These are phyloP conservation scores for Mya arenaria DNA, from an alignment of 1,140 invertebrate genomes.

Conservation along the genomic window DNA sequence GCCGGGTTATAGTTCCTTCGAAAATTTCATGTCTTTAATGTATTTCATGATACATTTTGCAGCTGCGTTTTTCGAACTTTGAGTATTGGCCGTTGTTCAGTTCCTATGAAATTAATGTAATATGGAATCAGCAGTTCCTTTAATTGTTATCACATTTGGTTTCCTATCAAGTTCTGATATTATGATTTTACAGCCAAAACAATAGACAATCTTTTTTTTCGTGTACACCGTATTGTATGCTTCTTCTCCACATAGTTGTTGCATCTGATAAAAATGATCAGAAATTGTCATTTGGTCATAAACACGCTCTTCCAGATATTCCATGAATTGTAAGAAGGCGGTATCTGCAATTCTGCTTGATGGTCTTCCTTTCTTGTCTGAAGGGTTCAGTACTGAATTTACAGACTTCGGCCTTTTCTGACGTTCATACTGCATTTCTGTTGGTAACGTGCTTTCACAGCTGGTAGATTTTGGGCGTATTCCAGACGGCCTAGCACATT, in stretches of 20 bases:
- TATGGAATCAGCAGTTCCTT: constrained; percentile 4
- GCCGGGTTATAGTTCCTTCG: constrained; percentile 1
- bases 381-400: no score
- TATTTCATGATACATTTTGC: background rate
- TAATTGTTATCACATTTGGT: constrained; percentile 7
- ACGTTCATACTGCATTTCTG: no score
- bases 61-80: background rate
- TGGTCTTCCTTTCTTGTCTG: no score
- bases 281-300: constrained; percentile 57
- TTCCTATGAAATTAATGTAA: constrained; percentile 46
- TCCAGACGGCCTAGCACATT: no score
- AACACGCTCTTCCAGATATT: constrained; percentile 48
- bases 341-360: no score
- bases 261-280: constrained; percentile 53
- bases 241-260: constrained; percentile 34
- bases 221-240: constrained; percentile 38
- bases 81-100: background rate
- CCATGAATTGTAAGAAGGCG: constrained; percentile 38
- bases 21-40: background rate
- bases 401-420: no score
- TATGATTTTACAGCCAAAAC: constrained; percentile 48
- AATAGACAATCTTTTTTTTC: constrained; percentile 47
- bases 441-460: no score
- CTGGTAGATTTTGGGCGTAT: no score
- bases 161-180: constrained; percentile 56